Evolutionary conservation across 2,888 invertebrate species (phyloP).

Genomic region (Nephrotoma appendiculata): DNA sequence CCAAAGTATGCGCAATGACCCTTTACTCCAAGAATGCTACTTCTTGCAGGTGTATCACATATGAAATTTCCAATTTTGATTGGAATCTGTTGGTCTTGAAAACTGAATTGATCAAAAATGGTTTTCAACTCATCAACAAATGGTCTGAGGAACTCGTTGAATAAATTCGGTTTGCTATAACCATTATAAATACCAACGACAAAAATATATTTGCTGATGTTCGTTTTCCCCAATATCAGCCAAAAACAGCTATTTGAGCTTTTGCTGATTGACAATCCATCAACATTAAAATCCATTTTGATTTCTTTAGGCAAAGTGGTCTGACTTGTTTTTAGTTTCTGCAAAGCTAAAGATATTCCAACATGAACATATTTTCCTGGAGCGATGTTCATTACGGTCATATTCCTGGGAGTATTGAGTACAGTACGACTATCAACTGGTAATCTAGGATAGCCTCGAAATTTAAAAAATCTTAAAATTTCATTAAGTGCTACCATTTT

Average conservation of each 20-base stretch:
- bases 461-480: neutral
- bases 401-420: neutral
- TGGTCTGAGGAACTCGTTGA: neutral
- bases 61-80: neutral
- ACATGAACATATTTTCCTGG: no score
- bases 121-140: no score
- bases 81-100: neutral
- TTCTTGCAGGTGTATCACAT: neutral
- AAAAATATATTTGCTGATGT: neutral
- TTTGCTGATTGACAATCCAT: neutral
- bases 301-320: neutral
- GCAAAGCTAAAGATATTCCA: no score
- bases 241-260: neutral
- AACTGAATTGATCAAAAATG: neutral
- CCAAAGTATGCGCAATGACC: conserved; percentile 8
- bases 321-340: neutral
- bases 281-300: neutral
- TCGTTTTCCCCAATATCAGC: neutral
- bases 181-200: neutral
- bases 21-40: neutral
- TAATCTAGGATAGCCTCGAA: neutral
- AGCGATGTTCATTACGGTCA: no score
- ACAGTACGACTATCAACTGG: neutral
- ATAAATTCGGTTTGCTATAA: no score
- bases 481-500: no score